Evolutionary conservation across 2,888 invertebrate genomes (phyloP).

Genomic region (Erebia epiphron): DNA sequence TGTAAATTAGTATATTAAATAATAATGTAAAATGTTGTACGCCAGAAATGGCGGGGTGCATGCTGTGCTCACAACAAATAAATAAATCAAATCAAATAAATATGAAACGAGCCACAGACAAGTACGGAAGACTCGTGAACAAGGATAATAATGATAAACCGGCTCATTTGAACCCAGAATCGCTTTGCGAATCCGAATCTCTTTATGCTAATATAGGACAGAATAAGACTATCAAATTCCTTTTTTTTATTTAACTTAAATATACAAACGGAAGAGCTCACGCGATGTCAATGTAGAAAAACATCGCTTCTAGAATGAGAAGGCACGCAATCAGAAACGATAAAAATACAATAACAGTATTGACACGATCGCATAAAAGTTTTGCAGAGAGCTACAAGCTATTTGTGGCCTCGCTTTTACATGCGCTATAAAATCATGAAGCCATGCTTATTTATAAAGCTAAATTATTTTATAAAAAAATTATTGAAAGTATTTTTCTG

Average conservation of each 20-base stretch:
- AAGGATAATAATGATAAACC: slow-evolving; percentile 9
- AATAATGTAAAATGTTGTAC: no score
- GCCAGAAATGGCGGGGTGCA: no score
- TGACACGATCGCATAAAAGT: slow-evolving; percentile 43
- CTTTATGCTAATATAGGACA: slow-evolving; percentile 16
- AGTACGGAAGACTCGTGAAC: slow-evolving; percentile 18
- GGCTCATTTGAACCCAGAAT: slow-evolving; percentile 11
- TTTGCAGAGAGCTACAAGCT: slow-evolving; percentile 35
- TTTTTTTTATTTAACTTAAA: slow-evolving; percentile 29
- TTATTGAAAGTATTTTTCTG: neutral
- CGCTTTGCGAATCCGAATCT: slow-evolving; percentile 9
- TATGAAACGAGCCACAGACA: neutral
- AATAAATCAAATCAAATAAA: neutral
- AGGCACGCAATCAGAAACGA: slow-evolving; percentile 58
- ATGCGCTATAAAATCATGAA: slow-evolving; percentile 22
- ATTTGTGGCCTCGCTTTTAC: slow-evolving; percentile 30
- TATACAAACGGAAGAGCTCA: slow-evolving; percentile 61
- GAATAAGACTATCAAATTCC: slow-evolving; percentile 20
- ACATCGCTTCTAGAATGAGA: slow-evolving; percentile 47
- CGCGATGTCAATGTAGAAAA: slow-evolving; percentile 61
- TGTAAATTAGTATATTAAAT: no score
- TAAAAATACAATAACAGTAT: slow-evolving; percentile 49
- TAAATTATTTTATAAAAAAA: neutral
- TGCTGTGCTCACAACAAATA: no score
- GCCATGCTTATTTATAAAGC: neutral